Conservation (phyloP, 2,888 invertebrate genomes). For the Pyrrhia umbra region DNA sequence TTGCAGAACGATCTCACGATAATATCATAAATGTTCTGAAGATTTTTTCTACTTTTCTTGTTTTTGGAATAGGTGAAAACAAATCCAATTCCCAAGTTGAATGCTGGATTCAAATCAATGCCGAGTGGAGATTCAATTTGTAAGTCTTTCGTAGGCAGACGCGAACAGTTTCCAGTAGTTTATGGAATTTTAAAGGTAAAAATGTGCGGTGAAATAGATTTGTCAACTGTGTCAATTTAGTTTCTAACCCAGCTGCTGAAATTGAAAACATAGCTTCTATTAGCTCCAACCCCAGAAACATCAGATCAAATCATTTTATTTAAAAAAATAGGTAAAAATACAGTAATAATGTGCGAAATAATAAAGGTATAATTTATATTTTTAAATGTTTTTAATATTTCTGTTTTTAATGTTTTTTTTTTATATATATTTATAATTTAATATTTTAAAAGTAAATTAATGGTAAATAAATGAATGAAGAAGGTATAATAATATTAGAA, state of each 20-base stretch:
- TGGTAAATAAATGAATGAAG: no score
- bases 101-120: constrained; percentile 64
- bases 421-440: no score
- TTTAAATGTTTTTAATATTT: no score
- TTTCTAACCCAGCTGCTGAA: neutral
- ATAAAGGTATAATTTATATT: no score
- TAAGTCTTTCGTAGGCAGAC: constrained; percentile 56
- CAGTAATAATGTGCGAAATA: no score
- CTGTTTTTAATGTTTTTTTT: no score
- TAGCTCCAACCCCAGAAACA: no score
- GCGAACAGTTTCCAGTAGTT: constrained; percentile 52
- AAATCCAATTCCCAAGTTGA: constrained; percentile 61
- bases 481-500: no score
- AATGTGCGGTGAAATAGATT: constrained; percentile 11
- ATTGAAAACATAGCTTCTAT: neutral
- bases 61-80: constrained; percentile 53
- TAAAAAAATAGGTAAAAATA: no score
- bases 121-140: constrained; percentile 62
- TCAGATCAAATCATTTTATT: no score
- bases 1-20: constrained; percentile 19
- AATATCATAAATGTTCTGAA: constrained; percentile 8
- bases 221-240: constrained; percentile 8
- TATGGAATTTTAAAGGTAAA: constrained; percentile 39
- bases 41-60: constrained; percentile 27
- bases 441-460: no score